Base-by-base conservation (phyloP, 2,888 invertebrate genomes). In the Rhyacophila evoluta region DNA sequence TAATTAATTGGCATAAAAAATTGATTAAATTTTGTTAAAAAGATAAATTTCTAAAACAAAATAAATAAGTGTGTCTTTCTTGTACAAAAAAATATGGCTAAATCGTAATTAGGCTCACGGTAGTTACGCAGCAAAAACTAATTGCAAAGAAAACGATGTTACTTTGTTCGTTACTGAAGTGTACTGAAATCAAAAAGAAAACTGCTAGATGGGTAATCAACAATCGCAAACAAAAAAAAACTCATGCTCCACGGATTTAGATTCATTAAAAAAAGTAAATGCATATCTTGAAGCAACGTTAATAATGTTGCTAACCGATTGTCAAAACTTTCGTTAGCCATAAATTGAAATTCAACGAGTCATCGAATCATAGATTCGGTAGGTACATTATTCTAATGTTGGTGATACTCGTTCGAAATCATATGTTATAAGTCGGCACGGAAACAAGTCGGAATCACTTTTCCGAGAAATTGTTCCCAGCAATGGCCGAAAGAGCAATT, bases 311-410 rank as follows among this genome's bases (percentile, higher is more conserved):
- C 39, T 15, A 39, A 19, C 19, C 55, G 19, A 19, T 55, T 55
- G 55, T 55, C 55, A 55, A 55, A 55, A 55, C 55, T 55, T 55
- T 55, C 55, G 55, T 55, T 55, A 55, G 12, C 8, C 5, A 55
- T 55, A 55, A 55, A 2, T 55, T 55, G 55, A 55, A 55, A 2
- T 55, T 19, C 19, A 55, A 55, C 55, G 19, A 8, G 15, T 19
- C 55, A 19, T 25, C 8, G 19, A 55, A 38, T 33, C 8, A n/a
- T 3, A 11, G 38, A 38, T 41, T n/a, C n/a, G 12, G 38, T 38
- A n/a, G 19, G 19, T 41, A 15, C 2, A 41, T 15, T 15, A 41
- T 41, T 41, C 15, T 15, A 4, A 41, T 6, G 41, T 41, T 41
- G 5, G 4, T 4, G 2, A 33, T 33, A 4, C 29, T 33, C 29